Percentiles rank a stretch among this genome's conserved stretches.
Evolutionary conservation across 2,888 invertebrate genomes (phyloP).

Genomic region (Acronicta alni): DNA sequence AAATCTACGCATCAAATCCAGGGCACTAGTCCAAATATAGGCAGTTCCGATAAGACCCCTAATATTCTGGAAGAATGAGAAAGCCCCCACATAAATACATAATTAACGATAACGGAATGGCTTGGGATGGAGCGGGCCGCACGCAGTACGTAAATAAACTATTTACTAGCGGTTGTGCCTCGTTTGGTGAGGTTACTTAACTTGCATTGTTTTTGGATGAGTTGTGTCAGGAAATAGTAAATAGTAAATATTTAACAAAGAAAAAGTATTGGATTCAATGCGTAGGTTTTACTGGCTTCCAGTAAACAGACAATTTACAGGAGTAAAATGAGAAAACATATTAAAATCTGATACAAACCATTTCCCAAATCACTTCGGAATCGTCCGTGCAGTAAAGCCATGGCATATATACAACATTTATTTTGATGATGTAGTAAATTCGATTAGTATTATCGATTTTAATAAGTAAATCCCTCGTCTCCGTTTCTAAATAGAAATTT

Average conservation of each 20-base stretch:
- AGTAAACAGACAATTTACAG: background rate
- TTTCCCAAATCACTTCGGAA: too few species aligned
- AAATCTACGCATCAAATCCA: slow-evolving; percentile 49
- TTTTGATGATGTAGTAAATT: too few species aligned
- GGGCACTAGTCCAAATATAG: slow-evolving; percentile 31
- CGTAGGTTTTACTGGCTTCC: too few species aligned
- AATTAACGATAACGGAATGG: slow-evolving; percentile 62
- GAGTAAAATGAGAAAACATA: too few species aligned
- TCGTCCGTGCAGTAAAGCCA: too few species aligned
- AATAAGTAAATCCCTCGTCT: too few species aligned
- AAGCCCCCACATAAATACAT: slow-evolving; percentile 60
- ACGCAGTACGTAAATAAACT: slow-evolving; percentile 57
- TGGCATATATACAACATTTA: too few species aligned
- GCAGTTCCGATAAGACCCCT: slow-evolving; percentile 49
- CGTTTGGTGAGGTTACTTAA: slow-evolving; percentile 30
- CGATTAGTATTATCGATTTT: too few species aligned
- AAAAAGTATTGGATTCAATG: too few species aligned
- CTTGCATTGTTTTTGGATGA: slow-evolving; percentile 23
- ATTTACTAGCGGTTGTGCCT: slow-evolving; percentile 49
- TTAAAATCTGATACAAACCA: too few species aligned
- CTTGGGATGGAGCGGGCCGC: slow-evolving; percentile 42
- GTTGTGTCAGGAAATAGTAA: background rate
- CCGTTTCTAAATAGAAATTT: too few species aligned
- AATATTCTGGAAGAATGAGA: slow-evolving; percentile 53
- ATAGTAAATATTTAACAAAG: too few species aligned